Base-by-base conservation (phyloP, 2,888 invertebrate species). In the Sphecodes monilicornis region DNA sequence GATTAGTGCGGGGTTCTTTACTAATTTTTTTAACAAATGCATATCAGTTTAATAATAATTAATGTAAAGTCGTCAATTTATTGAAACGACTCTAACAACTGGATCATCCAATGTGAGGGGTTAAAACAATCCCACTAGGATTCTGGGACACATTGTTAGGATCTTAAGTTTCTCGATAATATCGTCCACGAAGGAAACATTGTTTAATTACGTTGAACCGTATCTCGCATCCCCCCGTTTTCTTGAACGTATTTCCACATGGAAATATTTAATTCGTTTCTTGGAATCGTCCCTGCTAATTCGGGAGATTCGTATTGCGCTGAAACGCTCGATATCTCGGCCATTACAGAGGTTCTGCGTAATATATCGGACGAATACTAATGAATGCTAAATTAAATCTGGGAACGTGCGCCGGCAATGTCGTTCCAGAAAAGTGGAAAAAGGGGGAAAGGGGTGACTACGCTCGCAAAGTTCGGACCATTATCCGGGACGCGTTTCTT, bases 311-410 rank as follows among this genome's bases (percentile, higher is more conserved):
- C 29, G 29, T 32, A 46, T 46, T 32, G 46, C 32, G 11, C 18
- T 10, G 29, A 32, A 32, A 46, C 71, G 46, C 46, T 71, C 46
- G 71, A 46, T 29, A 32, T 70, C 54, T 39, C 36, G 26, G 18
- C 22, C 41, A 13, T 29, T 43, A 43, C 26, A 43, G 70, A 43
- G 43, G 70, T 68, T 70, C 41, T 41, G 29, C 69, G 54, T 57
- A 46, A 71, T 46, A 46, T 32, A 71, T 32, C 29, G 46, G 43
- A 22, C 71, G 71, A 71, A 71, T 71, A 43, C 46, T 71, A 71
- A 71, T 71, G 46, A 71, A 71, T 46, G 46, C 46, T 43, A 46
- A 71, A 71, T 71, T 71, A 71, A 71, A 71, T 71, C 71, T 71
- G 43, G 46, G 46, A 32, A 32, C 71, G 71, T 32, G 46, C 71